Base-by-base conservation (phyloP, 2,797 vertebrate genomes). In the Sebastes oblongus region DNA sequence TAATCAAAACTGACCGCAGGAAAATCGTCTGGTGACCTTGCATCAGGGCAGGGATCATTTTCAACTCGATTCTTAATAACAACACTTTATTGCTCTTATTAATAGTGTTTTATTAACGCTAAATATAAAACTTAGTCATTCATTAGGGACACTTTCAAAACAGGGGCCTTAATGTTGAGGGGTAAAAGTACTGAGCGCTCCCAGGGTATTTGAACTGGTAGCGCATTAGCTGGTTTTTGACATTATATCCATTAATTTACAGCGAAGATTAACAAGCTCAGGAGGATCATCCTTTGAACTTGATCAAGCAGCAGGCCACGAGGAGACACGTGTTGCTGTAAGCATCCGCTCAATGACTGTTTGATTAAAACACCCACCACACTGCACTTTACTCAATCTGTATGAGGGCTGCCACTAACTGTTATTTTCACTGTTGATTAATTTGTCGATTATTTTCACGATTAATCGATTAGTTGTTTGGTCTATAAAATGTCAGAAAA, bases 31-130 rank as follows among this genome's bases (percentile, higher is more conserved):
- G 70, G 71, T 80, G 70, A 82, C 71, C 71, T 71, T 59, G 60
- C 46, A 79, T 62, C 50, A 55, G 50, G 68, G 42, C 50, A 75
- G 55, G 72, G 75, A 81, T 61, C 22, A 59, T 62, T 29, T 68
- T 80, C 56, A 68, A 27, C 10, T 66, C 0, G 1, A 22, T 67
- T 77, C 62, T 59, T 77, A 76, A 78, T 77, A 75, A 77, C 70
- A 70, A 30, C 16, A 14, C 34, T 75, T 77, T 56, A 76, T 75
- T 74, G 54, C 70, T 83, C 64, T 72, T 86, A 78, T 76, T 80
- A 73, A 76, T 32, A 7, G 61, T 52, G 67, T 18, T 83, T 83
- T 80, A 86, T 82, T 73, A 71, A 83, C 7, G 14, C 29, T 8
- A 29, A 61, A 39, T 70, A 64, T 87, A 66, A 87, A 87, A 50